These are phyloP conservation scores for Phoeniculus purpureus DNA, from an alignment of 2,797 vertebrate genomes.

Conservation along the genomic window DNA sequence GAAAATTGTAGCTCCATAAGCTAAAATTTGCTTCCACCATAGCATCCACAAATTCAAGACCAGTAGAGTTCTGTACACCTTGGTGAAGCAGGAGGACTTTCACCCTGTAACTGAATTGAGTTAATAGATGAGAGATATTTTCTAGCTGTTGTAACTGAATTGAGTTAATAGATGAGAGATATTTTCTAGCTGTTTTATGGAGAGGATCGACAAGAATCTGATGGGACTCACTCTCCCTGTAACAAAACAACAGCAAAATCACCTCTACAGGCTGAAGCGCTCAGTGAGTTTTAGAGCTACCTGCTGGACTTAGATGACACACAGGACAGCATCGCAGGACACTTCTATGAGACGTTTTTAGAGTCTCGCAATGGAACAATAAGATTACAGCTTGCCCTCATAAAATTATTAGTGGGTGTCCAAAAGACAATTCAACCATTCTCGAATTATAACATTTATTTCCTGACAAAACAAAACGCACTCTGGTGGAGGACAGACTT, in stretches of 20 bases:
- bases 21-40: neutral
- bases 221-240: neutral
- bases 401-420: neutral
- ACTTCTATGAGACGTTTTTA: neutral
- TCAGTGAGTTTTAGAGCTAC: neutral
- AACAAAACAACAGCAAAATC: neutral
- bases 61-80: neutral
- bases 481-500: neutral
- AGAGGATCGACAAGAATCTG: neutral
- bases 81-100: neutral
- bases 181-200: neutral
- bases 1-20: neutral
- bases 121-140: neutral
- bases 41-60: neutral
- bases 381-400: slow-evolving; percentile 4
- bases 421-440: neutral
- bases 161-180: neutral
- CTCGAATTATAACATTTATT: neutral
- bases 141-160: neutral
- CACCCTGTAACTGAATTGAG: neutral
- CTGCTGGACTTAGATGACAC: neutral
- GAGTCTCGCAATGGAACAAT: neutral
- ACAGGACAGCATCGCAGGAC: neutral
- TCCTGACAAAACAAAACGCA: neutral
- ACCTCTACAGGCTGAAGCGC: neutral